phyloP scores from a whole-genome alignment of 2,888 invertebrate species.

The Caenorhabditis angaria region DNA sequence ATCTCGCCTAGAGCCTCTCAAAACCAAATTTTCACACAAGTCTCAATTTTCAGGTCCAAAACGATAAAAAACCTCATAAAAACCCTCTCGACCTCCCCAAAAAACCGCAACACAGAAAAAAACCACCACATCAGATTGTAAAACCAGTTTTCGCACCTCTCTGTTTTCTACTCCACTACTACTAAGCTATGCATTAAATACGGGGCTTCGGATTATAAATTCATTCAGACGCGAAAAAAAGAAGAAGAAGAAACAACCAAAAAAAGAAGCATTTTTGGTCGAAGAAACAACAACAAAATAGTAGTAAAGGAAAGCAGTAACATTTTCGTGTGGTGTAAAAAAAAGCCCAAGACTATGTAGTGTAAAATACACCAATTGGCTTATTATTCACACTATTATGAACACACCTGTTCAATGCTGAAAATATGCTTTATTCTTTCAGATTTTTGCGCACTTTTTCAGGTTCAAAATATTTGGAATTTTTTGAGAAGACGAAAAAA shows the following conservation, averaged over 20 bases:
- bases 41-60: too few relatives aligned
- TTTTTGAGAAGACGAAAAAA: too few relatives aligned
- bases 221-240: background rate
- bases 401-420: too few relatives aligned
- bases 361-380: background rate
- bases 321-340: background rate
- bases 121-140: background rate
- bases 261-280: too few relatives aligned
- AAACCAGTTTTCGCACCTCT: background rate
- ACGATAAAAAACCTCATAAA: too few relatives aligned
- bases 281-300: background rate
- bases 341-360: background rate
- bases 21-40: too few relatives aligned
- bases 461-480: background rate
- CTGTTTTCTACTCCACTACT: background rate
- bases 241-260: too few relatives aligned
- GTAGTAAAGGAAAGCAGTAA: background rate
- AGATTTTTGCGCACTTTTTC: too few relatives aligned
- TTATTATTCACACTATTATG: background rate
- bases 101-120: too few relatives aligned
- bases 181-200: background rate
- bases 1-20: too few relatives aligned
- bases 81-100: too few relatives aligned
- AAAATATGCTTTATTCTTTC: background rate
- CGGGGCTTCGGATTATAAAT: background rate